Base-by-base conservation (phyloP, 92 coral and sea anemone species). In the Umimayanthus chanpuru region DNA sequence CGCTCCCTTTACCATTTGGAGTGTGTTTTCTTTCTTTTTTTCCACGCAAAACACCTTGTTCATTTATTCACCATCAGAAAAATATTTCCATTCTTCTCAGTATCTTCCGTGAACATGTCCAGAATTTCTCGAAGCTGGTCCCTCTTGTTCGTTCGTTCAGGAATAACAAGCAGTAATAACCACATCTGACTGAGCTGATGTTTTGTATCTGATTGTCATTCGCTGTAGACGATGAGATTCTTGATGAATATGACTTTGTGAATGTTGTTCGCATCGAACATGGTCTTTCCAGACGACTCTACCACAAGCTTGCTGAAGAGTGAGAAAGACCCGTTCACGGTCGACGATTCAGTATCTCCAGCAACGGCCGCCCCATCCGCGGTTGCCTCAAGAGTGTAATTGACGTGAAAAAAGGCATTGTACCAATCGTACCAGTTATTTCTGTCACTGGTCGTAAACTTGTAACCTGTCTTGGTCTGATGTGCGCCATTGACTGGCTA, bases 161-260 rank as follows among this genome's bases (percentile, higher is more conserved):
- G 9, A 16, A 64, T 4, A 8, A 64, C 70, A 16, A 64, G 4
- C 14, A 32, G 36, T 32, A 32, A 32, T 32, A 32, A 32, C 36
- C 36, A 32, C 36, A 32, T 32, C 36, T 32, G 36, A 32, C 36
- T 32, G 36, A 32, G 36, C 2, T 12, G 70, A 64, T 64, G 18
- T 64, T 64, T 64, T 64, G 70, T 64, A 64, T 64, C 18, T 64
- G 70, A 23, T 64, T 23, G 70, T 64, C 70, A 23, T 64, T 64
- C 5, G 2, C 78, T 40, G 26, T 15, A 68, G 15, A 68, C 88
- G 36, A 85, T 41, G 5, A 85, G 23, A 44, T 85, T 85, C 20
- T 85, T 85, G 68, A 73, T 85, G 56, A 85, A 74, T 6, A 85
- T 74, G 5, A 74, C 23, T 12, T 85, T 74, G 9, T 85, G 81